Conservation (phyloP, 1,140 invertebrate species). For the Brevipalpus yothersi region DNA sequence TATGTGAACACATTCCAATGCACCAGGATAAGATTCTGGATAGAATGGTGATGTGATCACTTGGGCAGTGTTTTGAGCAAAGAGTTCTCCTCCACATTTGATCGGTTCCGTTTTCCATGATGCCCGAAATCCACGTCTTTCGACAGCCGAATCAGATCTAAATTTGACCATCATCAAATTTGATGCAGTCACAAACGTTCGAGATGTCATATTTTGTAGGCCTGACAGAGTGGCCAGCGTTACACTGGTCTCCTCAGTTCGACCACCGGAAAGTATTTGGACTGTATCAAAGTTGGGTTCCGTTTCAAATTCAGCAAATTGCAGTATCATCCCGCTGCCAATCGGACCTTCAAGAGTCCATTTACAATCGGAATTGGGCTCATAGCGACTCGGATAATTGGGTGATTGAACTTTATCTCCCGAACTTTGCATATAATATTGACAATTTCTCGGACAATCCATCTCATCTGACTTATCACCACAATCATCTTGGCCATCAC, state of each 20-base stretch:
- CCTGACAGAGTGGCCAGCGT: slow-evolving; percentile 74
- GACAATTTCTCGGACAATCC: slow-evolving; percentile 50
- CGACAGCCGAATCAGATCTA: slow-evolving; percentile 70
- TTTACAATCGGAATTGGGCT: slow-evolving; percentile 66
- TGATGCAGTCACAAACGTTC: slow-evolving; percentile 69
- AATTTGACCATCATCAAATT: slow-evolving; percentile 98
- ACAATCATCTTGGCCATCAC: slow-evolving; percentile 77
- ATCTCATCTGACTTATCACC: slow-evolving; percentile 74
- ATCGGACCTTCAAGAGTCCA: slow-evolving; percentile 90
- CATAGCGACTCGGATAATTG: slow-evolving; percentile 78
- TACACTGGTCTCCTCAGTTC: slow-evolving; percentile 76
- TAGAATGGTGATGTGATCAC: slow-evolving; percentile 60
- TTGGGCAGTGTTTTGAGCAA: slow-evolving; percentile 13
- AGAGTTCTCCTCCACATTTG: slow-evolving; percentile 51
- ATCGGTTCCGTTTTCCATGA: slow-evolving; percentile 43
- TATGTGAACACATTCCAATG: slow-evolving; percentile 75
- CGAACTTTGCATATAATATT: slow-evolving; percentile 52
- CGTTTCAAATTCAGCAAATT: slow-evolving; percentile 92
- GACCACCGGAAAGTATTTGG: slow-evolving; percentile 74
- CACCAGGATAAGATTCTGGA: slow-evolving; percentile 71
- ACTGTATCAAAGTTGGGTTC: slow-evolving; percentile 88
- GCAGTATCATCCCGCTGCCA: slow-evolving; percentile 68
- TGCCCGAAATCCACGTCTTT: slow-evolving; percentile 59
- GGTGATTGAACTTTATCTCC: slow-evolving; percentile 84
- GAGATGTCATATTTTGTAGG: slow-evolving; percentile 43